Conservation (phyloP, 2,888 invertebrate genomes). For the Malthinus flaveolus region DNA sequence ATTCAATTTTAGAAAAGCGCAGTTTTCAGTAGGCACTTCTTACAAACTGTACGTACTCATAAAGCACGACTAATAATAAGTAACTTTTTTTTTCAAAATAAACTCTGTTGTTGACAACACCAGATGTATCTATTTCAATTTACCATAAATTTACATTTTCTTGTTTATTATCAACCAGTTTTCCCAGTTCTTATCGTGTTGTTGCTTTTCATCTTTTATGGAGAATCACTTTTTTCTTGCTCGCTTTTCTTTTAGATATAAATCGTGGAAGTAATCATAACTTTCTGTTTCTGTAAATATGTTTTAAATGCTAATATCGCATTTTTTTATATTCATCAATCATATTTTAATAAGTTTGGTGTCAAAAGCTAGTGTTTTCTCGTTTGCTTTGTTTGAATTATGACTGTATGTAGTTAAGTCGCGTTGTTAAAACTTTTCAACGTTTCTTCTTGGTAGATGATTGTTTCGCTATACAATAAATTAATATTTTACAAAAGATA, state of each 20-base stretch:
- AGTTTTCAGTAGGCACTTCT: no score
- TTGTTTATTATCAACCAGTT: conserved; percentile 20
- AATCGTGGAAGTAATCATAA: conserved; percentile 9
- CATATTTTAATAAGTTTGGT: conserved; percentile 13
- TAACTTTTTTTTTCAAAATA: conserved; percentile 17
- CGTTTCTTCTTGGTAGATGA: no score
- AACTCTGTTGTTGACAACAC: conserved; percentile 20
- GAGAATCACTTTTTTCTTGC: conserved; percentile 4
- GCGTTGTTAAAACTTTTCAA: no score
- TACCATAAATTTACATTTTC: conserved; percentile 27
- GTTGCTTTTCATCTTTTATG: conserved; percentile 4
- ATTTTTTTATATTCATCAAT: conserved; percentile 13
- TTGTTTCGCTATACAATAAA: no score
- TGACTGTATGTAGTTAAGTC: no score
- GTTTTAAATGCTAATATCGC: conserved; percentile 13
- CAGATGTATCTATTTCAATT: conserved; percentile 26
- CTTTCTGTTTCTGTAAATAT: conserved; percentile 16
- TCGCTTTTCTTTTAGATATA: conserved; percentile 10
- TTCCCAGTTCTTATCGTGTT: conserved; percentile 12
- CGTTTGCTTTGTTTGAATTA: no score
- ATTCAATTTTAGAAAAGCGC: no score
- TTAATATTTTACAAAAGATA: no score
- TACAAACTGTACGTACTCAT: no score
- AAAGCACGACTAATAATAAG: not conserved
- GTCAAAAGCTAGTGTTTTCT: not conserved